phyloP scores from a whole-genome alignment of 2,888 invertebrate species.

The Melieria crassipennis region DNA sequence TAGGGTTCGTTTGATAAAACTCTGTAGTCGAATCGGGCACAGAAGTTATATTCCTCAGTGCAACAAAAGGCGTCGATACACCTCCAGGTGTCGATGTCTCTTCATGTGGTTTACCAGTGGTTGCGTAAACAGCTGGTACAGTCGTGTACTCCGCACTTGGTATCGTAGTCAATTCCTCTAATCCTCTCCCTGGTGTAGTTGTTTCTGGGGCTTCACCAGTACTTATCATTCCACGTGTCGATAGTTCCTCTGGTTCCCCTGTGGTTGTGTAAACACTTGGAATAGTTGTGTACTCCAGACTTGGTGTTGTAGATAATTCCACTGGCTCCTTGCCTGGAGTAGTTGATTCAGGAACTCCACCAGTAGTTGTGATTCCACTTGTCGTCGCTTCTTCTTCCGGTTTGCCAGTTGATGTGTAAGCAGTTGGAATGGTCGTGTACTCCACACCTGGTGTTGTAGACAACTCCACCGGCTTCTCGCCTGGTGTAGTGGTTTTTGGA shows the following conservation, averaged over 20 bases:
- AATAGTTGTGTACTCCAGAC: too few relatives aligned
- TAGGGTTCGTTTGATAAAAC: too few relatives aligned
- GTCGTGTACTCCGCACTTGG: neutral
- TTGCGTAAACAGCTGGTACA: neutral
- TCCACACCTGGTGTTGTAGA: neutral
- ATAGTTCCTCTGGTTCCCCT: neutral
- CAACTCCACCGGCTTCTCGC: neutral
- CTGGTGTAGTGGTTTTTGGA: constrained; percentile 9
- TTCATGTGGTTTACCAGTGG: neutral
- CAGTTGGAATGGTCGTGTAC: neutral
- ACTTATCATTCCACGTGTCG: neutral
- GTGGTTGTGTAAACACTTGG: neutral
- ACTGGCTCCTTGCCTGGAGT: constrained; percentile 5
- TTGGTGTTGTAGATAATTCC: neutral
- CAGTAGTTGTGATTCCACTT: neutral
- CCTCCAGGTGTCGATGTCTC: neutral
- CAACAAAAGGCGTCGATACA: neutral
- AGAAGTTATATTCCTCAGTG: neutral
- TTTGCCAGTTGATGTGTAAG: neutral
- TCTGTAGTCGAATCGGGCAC: neutral
- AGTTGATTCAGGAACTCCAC: constrained; percentile 1
- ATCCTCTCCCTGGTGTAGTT: neutral
- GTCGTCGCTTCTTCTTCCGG: neutral
- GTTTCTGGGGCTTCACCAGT: constrained; percentile 7
- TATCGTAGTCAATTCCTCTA: neutral